Evolutionary conservation across 2,797 vertebrate species (phyloP), one percentile per base, ranked within the genome.

Genomic region (Limnodromus scolopaceus): DNA sequence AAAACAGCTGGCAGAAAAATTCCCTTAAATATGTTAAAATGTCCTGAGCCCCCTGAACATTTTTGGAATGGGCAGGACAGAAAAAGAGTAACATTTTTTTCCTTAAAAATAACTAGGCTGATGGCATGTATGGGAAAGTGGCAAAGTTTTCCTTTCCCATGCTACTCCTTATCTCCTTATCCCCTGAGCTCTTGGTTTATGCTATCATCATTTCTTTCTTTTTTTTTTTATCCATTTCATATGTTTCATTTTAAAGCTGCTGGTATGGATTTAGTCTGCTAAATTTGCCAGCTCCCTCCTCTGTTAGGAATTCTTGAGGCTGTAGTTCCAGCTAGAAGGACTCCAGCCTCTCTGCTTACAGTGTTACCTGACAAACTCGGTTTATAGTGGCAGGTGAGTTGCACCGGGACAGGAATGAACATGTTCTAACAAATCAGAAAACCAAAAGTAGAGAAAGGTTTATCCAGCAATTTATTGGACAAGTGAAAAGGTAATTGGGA

Each of bases 61-160:
- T 92, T 92, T 89, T 94, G 74, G 43, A 74, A 63, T 36, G 71
- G 53, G 49, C 69, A 87, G 81, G 72, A 58, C 49, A 84, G 85
- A 94, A 84, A 79, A 23, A 92, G 32, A 77, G 49, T 85, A 91
- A 94, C 48, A 3, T 84, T 83, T 78, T 81, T 71, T 71, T 89
- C 41, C 72, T 92, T 96, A 89, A 97, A 97, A 96, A 97, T 97
- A 97, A 78, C 77, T 72, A 27, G 84, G 71, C 94, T 89, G 43
- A 68, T 95, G 91, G 96, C 91, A 94, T 92, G 85, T 86, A 87
- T 95, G 97, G 96, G 97, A 91, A 95, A 92, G 89, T 46, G 69
- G 87, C 70, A 72, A 68, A 87, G 51, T 95, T 95, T 96, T 97
- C 97, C 92, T 98, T 96, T 97, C 95, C 77, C 95, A 96, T 91